A percentile compares a stretch with the other conserved stretches of the same genome.
Conservation (phyloP, 2,888 invertebrate species). For the Sphinx pinastri region DNA sequence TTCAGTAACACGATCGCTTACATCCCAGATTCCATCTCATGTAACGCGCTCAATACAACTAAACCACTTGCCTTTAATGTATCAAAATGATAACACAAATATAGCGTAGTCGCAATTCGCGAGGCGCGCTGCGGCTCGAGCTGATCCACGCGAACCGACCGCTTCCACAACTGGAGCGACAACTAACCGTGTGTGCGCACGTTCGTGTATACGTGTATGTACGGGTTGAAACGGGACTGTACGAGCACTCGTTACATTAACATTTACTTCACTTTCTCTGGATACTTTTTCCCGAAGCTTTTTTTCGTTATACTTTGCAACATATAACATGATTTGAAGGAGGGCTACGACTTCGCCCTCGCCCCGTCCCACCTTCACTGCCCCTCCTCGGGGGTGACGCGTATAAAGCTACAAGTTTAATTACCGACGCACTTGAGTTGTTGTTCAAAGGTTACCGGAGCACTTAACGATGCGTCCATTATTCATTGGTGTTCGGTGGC, state of each 20-base stretch:
- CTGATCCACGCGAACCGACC: neutral
- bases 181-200: neutral
- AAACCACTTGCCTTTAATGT: neutral
- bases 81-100: neutral
- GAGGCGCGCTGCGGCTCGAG: neutral
- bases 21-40: no score
- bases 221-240: neutral
- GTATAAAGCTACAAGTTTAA: slow-evolving; percentile 21
- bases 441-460: slow-evolving; percentile 23
- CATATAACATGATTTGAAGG: slow-evolving; percentile 15
- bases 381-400: no score
- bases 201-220: slow-evolving; percentile 2
- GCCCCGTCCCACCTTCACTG: neutral
- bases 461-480: slow-evolving; percentile 23
- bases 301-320: slow-evolving; percentile 5
- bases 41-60: neutral
- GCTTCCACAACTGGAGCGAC: neutral
- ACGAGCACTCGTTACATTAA: slow-evolving; percentile 13
- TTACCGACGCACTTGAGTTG: slow-evolving; percentile 20
- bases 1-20: no score
- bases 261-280: slow-evolving; percentile 15
- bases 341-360: neutral
- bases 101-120: no score
- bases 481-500: slow-evolving; percentile 3
- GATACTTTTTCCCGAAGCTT: slow-evolving; percentile 3